These are phyloP conservation scores for Lepidurus arcticus DNA, from an alignment of 1,140 invertebrate genomes.

Conservation along the genomic window DNA sequence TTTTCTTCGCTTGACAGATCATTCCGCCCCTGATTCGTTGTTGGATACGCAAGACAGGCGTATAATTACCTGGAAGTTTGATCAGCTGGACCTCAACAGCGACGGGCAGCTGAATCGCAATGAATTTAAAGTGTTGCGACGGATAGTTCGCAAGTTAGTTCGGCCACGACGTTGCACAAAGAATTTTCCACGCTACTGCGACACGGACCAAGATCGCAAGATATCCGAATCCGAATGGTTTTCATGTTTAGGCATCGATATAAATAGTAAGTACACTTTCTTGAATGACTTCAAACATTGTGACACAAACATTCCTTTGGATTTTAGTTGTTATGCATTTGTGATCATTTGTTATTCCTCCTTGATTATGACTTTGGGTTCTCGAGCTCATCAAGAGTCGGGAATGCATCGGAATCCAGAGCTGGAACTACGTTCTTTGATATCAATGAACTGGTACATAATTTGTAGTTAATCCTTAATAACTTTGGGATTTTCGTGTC, in stretches of 20 bases:
- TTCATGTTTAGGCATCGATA: conserved; percentile 66
- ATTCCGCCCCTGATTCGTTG: background rate
- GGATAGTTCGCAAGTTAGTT: conserved; percentile 75
- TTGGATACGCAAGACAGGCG: conserved; percentile 34
- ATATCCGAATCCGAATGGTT: conserved; percentile 73
- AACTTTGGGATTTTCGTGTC: background rate
- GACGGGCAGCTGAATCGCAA: conserved; percentile 66
- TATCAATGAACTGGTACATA: no score
- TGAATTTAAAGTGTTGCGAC: conserved; percentile 71
- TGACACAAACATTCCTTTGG: background rate
- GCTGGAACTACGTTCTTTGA: no score
- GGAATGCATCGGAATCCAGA: no score
- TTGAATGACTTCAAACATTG: background rate
- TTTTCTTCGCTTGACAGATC: conserved; percentile 29
- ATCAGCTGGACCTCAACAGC: conserved; percentile 66
- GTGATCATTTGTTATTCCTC: no score
- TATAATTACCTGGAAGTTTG: conserved; percentile 82
- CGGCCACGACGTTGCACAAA: conserved; percentile 81
- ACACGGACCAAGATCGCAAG: conserved; percentile 67
- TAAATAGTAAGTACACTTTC: conserved; percentile 47
- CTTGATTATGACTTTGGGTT: no score
- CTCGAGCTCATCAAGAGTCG: no score
- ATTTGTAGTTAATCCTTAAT: no score
- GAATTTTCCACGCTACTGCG: conserved; percentile 78
- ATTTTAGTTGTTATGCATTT: no score